Evolutionary conservation across 2,888 invertebrate species (phyloP).

Genomic region (Aleiodes testaceus): DNA sequence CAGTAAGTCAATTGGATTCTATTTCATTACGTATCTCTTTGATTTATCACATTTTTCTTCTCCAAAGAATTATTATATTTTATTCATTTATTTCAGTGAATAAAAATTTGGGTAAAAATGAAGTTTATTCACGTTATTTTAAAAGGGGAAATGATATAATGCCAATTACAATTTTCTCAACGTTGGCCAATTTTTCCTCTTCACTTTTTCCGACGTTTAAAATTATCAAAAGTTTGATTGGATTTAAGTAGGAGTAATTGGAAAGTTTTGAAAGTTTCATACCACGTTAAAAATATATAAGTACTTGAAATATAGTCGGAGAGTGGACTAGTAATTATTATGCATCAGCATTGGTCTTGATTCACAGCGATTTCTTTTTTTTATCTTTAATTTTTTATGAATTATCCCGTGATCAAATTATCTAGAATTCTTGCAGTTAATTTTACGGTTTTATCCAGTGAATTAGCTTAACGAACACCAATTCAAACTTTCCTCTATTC

Average conservation of each 20-base stretch:
- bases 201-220: constrained; percentile 13
- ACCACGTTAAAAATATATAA: constrained; percentile 7
- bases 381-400: neutral
- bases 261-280: constrained; percentile 19
- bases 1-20: constrained; percentile 22
- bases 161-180: constrained; percentile 6
- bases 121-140: too few species aligned
- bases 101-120: too few species aligned
- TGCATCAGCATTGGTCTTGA: constrained; percentile 17
- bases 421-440: neutral
- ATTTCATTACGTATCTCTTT: neutral
- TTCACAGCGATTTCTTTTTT: neutral
- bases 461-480: constrained; percentile 15
- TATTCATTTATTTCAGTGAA: too few species aligned
- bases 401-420: constrained; percentile 19
- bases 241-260: constrained; percentile 20
- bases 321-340: constrained; percentile 19
- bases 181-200: constrained; percentile 14
- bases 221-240: constrained; percentile 33
- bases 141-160: neutral
- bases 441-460: neutral
- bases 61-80: too few species aligned
- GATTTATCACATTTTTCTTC: too few species aligned
- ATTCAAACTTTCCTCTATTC: neutral
- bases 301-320: neutral